Evolutionary conservation across 2,113 vertebrate genomes (phyloP).

Genomic region (Xiphorhynchus elegans): DNA sequence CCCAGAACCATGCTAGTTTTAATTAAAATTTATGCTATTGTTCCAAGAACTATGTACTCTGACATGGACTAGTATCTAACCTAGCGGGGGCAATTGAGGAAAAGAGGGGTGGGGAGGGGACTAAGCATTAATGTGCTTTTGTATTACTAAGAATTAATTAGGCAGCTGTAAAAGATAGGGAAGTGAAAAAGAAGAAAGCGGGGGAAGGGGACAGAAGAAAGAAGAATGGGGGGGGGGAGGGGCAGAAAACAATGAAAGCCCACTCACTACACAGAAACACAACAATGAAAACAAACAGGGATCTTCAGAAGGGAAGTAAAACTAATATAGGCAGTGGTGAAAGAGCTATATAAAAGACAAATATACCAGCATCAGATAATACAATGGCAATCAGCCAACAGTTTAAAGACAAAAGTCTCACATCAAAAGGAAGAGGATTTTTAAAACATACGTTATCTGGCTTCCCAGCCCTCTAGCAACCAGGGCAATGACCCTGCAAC

Average conservation of each 20-base stretch:
- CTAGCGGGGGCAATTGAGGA: background rate
- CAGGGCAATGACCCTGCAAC: background rate
- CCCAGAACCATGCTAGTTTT: background rate
- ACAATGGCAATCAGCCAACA: conserved; percentile 30
- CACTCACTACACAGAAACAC: background rate
- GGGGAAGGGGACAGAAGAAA: background rate
- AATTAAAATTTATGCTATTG: background rate
- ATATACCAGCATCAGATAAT: background rate
- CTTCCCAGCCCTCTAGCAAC: background rate
- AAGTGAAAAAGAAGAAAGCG: background rate
- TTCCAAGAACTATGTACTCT: background rate
- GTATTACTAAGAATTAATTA: background rate
- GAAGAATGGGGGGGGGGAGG: background rate
- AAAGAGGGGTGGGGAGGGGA: background rate
- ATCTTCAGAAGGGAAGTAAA: background rate
- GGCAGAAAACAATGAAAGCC: background rate
- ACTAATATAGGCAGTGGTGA: background rate
- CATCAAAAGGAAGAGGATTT: conserved; percentile 17
- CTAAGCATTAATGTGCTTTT: background rate
- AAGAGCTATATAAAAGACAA: background rate
- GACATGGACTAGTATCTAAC: background rate
- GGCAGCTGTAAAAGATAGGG: background rate
- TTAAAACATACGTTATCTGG: background rate
- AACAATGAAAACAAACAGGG: background rate
- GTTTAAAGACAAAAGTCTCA: conserved; percentile 9